Evolutionary conservation across 2,888 invertebrate species (phyloP).

Genomic region (Brachycybe producta): DNA sequence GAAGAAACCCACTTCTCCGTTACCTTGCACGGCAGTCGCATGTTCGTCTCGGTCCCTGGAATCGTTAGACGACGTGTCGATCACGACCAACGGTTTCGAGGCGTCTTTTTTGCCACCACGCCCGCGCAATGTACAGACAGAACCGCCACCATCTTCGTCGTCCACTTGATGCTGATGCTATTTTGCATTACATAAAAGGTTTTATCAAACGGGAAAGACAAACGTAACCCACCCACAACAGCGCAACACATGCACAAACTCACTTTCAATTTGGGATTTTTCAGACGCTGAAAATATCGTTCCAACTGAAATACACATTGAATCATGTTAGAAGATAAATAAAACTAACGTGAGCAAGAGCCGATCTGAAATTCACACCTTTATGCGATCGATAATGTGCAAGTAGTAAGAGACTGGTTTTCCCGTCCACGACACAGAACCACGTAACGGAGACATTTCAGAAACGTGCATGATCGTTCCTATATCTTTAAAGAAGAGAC

Average conservation of each 20-base stretch:
- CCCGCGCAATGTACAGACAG: neutral
- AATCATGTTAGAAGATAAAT: conserved; percentile 12
- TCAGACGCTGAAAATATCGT: conserved; percentile 88
- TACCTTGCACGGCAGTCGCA: neutral
- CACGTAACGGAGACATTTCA: conserved; percentile 86
- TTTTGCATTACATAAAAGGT: no score
- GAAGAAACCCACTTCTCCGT: conserved; percentile 33
- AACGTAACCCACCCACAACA: no score
- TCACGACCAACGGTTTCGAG: conserved; percentile 19
- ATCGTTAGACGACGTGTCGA: conserved; percentile 25
- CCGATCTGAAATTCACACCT: conserved; percentile 34
- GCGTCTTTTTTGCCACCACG: conserved; percentile 18
- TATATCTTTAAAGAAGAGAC: conserved; percentile 53
- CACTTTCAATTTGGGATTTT: conserved; percentile 58
- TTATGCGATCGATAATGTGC: conserved; percentile 94
- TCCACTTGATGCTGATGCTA: no score
- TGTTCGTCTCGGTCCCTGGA: conserved; percentile 21
- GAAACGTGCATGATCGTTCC: conserved; percentile 98
- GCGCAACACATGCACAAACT: no score
- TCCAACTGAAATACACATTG: conserved; percentile 42
- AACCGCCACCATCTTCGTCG: neutral
- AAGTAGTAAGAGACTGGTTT: conserved; percentile 97
- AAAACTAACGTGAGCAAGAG: conserved; percentile 11
- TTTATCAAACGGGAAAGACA: no score
- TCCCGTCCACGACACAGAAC: conserved; percentile 98